Base-by-base conservation (phyloP, 2,797 vertebrate species). In the Chloroceryle inda region DNA sequence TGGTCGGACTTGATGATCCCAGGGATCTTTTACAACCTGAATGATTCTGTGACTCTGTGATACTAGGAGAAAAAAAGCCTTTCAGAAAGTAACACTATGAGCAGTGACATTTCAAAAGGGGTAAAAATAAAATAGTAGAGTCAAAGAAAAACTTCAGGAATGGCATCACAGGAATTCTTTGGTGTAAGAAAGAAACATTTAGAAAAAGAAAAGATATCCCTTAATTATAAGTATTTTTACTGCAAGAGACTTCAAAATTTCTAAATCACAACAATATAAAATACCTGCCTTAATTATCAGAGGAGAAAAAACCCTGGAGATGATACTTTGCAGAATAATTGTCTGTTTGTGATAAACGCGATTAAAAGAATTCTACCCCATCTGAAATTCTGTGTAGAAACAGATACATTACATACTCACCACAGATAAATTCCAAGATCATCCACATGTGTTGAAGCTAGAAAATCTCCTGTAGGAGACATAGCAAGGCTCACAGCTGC, bases 401-500 rank as follows among this genome's bases (percentile, higher is more conserved):
- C 2, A 84, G 21, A 21, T 24, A 11, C 1, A 67, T 53, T 58
- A 85, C 7, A 17, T 73, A 98, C 99, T 98, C 94, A 99, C 99
- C 99, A 99, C 27, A 99, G 98, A 95, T 98, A 99, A 97, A 99
- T 97, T 76, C 99, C 99, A 96, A 99, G 98, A 71, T 98, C 98
- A 97, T 99, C 99, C 14, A 99, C 98, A 4, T 99, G 99, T n/a
- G 98, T 95, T 5, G 99, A 99, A 29, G 99, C 99, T 73, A 99
- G 96, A 96, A 99, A 99, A 97, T 99, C 99, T 97, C 99, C 99
- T 3, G 99, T 99, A 10, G 99, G 99, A 2, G 99, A 99, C 98
- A 99, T 98, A 61, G 98, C 98, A 92, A 99, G 95, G 63, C 98
- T 98, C 64, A 99, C 98, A 13, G 99, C 99, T 50, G 99, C 99